Percentiles rank a stretch among this genome's conserved stretches.
Evolutionary conservation across 2,113 vertebrate species (phyloP).

Genomic region (Pteruthius melanotis): DNA sequence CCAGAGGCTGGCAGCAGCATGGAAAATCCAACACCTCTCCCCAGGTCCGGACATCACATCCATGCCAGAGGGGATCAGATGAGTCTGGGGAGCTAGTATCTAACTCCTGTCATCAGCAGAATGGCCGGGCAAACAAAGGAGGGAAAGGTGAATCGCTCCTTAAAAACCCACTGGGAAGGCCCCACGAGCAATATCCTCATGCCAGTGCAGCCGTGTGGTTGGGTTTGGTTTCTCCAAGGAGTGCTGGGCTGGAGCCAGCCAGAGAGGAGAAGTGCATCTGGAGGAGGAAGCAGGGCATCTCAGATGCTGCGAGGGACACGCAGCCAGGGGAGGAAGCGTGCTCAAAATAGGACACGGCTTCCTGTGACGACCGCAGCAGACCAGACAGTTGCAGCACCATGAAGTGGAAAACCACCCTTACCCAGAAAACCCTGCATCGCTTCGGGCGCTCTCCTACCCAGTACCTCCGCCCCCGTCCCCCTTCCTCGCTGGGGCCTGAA

Average conservation of each 20-base stretch:
- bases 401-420: constrained; percentile 19
- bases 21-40: neutral
- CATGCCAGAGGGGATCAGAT: neutral
- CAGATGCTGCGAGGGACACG: neutral
- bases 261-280: neutral
- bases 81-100: neutral
- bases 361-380: neutral
- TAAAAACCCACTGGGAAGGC: neutral
- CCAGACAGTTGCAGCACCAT: constrained; percentile 13
- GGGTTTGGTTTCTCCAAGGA: neutral
- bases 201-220: neutral
- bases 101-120: neutral
- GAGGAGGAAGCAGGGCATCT: constrained; percentile 4
- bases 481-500: neutral
- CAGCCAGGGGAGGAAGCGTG: neutral
- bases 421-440: constrained; percentile 22
- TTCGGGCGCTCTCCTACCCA: neutral
- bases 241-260: neutral
- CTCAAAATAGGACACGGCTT: constrained; percentile 38
- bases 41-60: neutral
- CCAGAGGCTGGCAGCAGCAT: neutral
- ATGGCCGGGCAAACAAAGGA: neutral
- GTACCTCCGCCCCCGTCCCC: neutral
- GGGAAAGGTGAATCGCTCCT: neutral
- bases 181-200: neutral